A percentile compares a stretch with the other conserved stretches of the same genome.
phyloP scores from a whole-genome alignment of 2,888 invertebrate genomes.

The Cataglyphis albicans region DNA sequence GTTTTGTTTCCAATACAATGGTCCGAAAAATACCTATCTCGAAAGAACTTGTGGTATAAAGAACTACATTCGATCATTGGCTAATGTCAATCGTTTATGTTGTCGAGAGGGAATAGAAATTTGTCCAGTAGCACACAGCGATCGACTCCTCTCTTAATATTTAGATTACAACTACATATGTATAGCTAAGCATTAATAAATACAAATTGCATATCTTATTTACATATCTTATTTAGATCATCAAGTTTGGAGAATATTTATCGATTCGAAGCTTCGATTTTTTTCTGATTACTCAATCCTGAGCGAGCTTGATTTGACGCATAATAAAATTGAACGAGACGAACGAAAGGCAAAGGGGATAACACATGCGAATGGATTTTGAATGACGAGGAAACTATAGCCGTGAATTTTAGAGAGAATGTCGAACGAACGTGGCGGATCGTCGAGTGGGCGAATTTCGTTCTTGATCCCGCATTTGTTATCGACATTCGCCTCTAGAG shows the following conservation, averaged over 20 bases:
- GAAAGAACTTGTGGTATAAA: background rate
- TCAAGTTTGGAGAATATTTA: slow-evolving; percentile 25
- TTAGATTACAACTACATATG: background rate
- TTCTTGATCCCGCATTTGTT: slow-evolving; percentile 31
- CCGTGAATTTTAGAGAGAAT: background rate
- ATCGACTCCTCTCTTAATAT: background rate
- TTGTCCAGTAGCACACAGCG: no score
- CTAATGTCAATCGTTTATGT: background rate
- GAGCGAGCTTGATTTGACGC: slow-evolving; percentile 20
- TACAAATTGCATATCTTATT: slow-evolving; percentile 1
- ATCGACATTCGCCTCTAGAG: slow-evolving; percentile 16
- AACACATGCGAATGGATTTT: slow-evolving; percentile 3
- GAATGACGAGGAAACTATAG: background rate
- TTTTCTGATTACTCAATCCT: slow-evolving; percentile 19
- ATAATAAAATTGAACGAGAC: slow-evolving; percentile 35
- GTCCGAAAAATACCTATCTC: background rate
- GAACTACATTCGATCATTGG: background rate
- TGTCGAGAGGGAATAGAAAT: background rate
- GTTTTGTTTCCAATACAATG: background rate
- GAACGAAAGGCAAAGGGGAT: no score
- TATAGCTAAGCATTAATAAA: background rate
- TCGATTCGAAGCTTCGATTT: slow-evolving; percentile 24
- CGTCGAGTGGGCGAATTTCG: slow-evolving; percentile 29
- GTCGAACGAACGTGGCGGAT: slow-evolving; percentile 6
- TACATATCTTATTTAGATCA: background rate